These are phyloP conservation scores for Grus americana DNA, from an alignment of 2,113 vertebrate species.

Conservation along the genomic window DNA sequence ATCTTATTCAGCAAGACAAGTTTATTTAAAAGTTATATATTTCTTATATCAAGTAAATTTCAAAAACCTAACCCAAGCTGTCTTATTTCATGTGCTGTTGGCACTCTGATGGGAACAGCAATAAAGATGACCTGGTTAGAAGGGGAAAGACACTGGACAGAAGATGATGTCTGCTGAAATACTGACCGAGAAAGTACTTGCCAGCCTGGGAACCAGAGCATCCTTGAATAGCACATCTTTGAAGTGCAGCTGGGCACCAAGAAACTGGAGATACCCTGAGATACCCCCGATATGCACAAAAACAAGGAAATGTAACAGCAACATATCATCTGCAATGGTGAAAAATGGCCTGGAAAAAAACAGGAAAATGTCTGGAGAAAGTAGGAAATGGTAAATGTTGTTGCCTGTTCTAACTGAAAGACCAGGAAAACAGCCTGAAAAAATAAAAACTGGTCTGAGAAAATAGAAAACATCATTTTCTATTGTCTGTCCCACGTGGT, in stretches of 20 bases:
- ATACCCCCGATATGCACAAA: background rate
- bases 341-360: background rate
- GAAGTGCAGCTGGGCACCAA: background rate
- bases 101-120: background rate
- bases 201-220: background rate
- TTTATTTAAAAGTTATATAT: background rate
- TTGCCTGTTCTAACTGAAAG: background rate
- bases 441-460: background rate
- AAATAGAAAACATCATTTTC: background rate
- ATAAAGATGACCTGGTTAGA: background rate
- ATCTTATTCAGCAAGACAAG: background rate
- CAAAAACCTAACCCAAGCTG: background rate
- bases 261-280: background rate
- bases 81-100: background rate
- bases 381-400: background rate
- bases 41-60: background rate
- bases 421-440: background rate
- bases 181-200: background rate
- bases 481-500: background rate
- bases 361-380: background rate
- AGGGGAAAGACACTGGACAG: background rate
- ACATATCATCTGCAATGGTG: background rate
- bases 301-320: background rate
- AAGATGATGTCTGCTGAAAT: background rate
- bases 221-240: background rate